A percentile compares a stretch with the other conserved stretches of the same genome.
Evolutionary conservation across 2,888 invertebrate species (phyloP).

Genomic region (Trichacis sp.): DNA sequence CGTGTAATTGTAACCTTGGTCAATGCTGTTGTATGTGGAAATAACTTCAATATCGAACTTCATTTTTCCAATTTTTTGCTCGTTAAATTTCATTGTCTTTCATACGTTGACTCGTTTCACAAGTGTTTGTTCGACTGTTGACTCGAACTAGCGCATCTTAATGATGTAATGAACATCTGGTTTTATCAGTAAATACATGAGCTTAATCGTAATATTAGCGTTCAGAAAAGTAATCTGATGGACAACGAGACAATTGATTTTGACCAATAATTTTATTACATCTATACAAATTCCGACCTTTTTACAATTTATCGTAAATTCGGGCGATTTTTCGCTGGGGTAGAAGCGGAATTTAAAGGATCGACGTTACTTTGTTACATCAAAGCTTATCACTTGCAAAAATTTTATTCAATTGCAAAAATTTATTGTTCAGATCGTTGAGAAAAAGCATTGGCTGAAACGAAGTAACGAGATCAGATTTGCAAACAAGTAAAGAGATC

Average conservation of each 20-base stretch:
- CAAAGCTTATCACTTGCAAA: too few species aligned
- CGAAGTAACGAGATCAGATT: conserved; percentile 1
- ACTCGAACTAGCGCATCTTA: not conserved
- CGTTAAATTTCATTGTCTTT: too few species aligned
- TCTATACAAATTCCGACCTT: not conserved
- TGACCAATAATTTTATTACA: not conserved
- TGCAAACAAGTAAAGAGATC: conserved; percentile 10
- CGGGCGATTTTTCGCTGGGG: too few species aligned
- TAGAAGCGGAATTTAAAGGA: too few species aligned
- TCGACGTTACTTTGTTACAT: not conserved
- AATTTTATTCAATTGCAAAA: too few species aligned
- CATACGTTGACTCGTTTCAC: not conserved
- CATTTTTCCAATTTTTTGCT: conserved; percentile 45
- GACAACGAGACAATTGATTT: not conserved
- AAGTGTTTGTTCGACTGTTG: conserved; percentile 12
- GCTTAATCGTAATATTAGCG: too few species aligned
- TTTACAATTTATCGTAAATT: not conserved
- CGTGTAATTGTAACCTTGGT: conserved; percentile 59
- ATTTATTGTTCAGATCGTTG: not conserved
- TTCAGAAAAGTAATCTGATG: too few species aligned
- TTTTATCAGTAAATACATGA: too few species aligned
- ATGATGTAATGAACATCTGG: too few species aligned
- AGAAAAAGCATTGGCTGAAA: not conserved
- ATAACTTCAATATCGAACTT: conserved; percentile 60
- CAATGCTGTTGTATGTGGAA: conserved; percentile 63